These are phyloP conservation scores for Mirounga angustirostris DNA, from an alignment of 2,113 vertebrate species.

Conservation along the genomic window DNA sequence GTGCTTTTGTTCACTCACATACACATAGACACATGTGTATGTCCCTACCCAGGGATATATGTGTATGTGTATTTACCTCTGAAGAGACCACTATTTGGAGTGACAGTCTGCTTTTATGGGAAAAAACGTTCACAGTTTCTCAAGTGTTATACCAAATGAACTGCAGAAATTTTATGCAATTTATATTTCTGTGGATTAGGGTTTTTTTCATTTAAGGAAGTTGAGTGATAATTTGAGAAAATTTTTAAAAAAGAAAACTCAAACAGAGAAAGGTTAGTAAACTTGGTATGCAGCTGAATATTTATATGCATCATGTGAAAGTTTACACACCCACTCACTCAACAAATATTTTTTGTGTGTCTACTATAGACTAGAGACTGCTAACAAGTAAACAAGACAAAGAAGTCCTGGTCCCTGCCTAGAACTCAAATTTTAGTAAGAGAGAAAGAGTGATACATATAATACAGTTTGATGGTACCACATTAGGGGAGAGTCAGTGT, in stretches of 20 bases:
- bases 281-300: neutral
- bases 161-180: neutral
- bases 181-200: neutral
- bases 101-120: neutral
- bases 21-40: neutral
- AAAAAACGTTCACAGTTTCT: constrained; percentile 13
- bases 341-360: neutral
- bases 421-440: neutral
- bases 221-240: neutral
- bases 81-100: neutral
- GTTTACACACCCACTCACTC: neutral
- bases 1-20: neutral
- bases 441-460: neutral
- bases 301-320: neutral
- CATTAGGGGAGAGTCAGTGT: neutral
- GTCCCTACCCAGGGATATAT: neutral
- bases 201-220: neutral
- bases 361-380: neutral
- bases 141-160: neutral
- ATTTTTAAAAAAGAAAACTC: neutral
- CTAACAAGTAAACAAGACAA: neutral
- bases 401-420: neutral
- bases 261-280: neutral
- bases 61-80: neutral
- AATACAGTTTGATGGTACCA: neutral